Conservation (phyloP, 2,113 vertebrate species). For the Theristicus caerulescens region DNA sequence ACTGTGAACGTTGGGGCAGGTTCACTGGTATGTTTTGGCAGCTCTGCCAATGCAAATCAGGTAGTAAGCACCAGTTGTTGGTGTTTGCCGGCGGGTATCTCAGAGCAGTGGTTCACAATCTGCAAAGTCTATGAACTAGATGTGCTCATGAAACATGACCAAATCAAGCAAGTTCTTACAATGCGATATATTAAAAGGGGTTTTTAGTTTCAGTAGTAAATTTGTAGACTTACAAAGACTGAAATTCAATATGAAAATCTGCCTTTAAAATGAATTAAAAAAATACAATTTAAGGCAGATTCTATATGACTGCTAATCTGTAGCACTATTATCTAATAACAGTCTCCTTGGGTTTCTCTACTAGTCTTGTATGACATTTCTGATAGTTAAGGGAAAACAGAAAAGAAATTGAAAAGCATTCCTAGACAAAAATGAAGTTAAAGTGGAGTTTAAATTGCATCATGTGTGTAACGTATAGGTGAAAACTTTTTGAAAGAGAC, state of each 20-base stretch:
- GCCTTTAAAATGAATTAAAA: neutral
- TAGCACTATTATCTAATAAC: neutral
- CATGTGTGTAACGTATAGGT: neutral
- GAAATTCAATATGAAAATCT: neutral
- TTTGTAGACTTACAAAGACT: neutral
- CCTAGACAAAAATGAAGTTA: neutral
- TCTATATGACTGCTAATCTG: neutral
- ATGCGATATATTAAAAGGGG: neutral
- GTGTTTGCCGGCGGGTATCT: neutral
- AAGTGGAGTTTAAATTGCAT: slow-evolving; percentile 25
- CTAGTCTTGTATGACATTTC: slow-evolving; percentile 8
- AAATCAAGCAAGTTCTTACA: neutral
- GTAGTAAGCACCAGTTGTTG: neutral
- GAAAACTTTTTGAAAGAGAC: slow-evolving; percentile 31
- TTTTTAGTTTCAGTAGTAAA: neutral
- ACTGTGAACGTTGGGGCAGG: neutral
- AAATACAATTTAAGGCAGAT: neutral
- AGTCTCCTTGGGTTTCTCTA: slow-evolving; percentile 18
- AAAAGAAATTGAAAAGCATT: neutral
- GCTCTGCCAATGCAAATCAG: neutral
- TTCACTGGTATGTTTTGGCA: neutral
- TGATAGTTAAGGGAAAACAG: slow-evolving; percentile 38
- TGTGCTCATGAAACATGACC: neutral
- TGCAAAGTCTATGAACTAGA: neutral
- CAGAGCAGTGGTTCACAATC: neutral